Percentiles rank a stretch among this genome's conserved stretches.
These are phyloP conservation scores for Empidonax traillii DNA, from an alignment of 2,113 vertebrate species.

Conservation along the genomic window DNA sequence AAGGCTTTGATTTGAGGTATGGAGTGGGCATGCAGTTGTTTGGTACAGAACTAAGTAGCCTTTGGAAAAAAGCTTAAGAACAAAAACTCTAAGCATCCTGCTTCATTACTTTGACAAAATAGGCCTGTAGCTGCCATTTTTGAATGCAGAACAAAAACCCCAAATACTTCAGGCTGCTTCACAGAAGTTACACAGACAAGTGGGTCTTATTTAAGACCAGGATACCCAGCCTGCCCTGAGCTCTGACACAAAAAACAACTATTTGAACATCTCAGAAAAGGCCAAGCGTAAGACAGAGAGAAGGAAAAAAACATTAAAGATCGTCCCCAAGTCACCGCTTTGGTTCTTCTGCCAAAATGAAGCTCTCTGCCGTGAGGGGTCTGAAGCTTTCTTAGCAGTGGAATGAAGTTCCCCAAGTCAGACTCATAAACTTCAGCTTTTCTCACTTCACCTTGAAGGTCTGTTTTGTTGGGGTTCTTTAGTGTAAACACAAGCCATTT, in stretches of 20 bases:
- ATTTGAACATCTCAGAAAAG: neutral
- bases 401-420: neutral
- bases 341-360: neutral
- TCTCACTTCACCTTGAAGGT: neutral
- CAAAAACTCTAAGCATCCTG: neutral
- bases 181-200: neutral
- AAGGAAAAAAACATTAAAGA: neutral
- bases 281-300: neutral
- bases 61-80: neutral
- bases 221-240: neutral
- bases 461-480: neutral
- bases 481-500: neutral
- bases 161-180: neutral
- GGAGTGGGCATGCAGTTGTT: neutral
- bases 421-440: neutral
- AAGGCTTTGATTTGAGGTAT: neutral
- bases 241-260: neutral
- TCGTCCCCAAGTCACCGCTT: neutral
- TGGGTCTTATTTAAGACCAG: neutral
- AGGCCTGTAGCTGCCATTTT: neutral
- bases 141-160: neutral
- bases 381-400: neutral
- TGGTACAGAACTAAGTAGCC: neutral
- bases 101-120: neutral
- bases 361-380: rapidly evolving